phyloP scores from a whole-genome alignment of 2,888 invertebrate genomes.

The Metalampra italica region DNA sequence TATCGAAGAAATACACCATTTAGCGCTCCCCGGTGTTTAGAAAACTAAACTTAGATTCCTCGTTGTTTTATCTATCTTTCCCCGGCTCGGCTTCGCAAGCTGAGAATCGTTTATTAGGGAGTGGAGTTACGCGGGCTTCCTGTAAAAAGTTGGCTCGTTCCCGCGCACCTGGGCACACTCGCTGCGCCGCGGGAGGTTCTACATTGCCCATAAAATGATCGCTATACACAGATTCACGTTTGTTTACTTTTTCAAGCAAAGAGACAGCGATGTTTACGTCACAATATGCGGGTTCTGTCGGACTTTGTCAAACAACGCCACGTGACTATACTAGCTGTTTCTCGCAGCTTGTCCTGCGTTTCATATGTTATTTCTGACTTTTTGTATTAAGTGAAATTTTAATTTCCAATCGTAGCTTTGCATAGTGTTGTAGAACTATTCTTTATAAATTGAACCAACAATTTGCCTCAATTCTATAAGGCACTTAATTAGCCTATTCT shows the following conservation, averaged over 20 bases:
- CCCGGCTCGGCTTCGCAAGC: slow-evolving; percentile 20
- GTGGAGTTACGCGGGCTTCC: slow-evolving; percentile 36
- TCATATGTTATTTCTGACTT: too few relatives aligned
- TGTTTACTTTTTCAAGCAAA: not conserved
- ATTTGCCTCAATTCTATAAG: too few relatives aligned
- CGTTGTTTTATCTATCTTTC: slow-evolving; percentile 27
- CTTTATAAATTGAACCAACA: too few relatives aligned
- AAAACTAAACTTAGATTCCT: slow-evolving; percentile 16
- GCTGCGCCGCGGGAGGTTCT: slow-evolving; percentile 6
- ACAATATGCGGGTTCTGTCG: not conserved
- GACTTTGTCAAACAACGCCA: too few relatives aligned
- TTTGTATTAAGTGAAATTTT: too few relatives aligned
- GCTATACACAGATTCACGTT: slow-evolving; percentile 4
- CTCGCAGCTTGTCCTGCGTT: too few relatives aligned
- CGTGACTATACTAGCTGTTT: too few relatives aligned
- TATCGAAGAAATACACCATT: too few relatives aligned
- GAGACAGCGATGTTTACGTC: not conserved
- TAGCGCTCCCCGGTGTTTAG: not conserved
- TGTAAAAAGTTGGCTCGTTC: slow-evolving; percentile 40
- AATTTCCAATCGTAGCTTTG: too few relatives aligned
- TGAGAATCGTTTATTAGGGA: slow-evolving; percentile 28
- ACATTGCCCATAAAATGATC: slow-evolving; percentile 27
- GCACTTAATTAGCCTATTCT: too few relatives aligned
- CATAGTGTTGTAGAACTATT: too few relatives aligned
- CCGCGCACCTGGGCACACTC: slow-evolving; percentile 32